A percentile compares a stretch with the other conserved stretches of the same genome.
Conservation (phyloP, 2,113 vertebrate species). For the Todiramphus saurophagus region DNA sequence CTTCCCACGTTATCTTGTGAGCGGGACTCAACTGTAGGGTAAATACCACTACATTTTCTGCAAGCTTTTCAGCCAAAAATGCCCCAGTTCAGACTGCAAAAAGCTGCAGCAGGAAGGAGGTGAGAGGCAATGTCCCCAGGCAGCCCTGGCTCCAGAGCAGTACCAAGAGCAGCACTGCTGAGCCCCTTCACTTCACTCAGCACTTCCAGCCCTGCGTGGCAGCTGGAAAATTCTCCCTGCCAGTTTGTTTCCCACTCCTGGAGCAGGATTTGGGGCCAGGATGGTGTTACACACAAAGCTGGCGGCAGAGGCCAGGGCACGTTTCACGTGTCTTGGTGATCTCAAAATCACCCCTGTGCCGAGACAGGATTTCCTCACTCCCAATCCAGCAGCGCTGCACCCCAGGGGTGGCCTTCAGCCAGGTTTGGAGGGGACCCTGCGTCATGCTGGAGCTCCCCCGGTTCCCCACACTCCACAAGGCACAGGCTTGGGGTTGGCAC, state of each 20-base stretch:
- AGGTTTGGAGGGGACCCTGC: not conserved
- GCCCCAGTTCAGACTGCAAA: not conserved
- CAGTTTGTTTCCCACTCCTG: fast-evolving
- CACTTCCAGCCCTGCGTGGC: not conserved
- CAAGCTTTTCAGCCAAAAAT: not conserved
- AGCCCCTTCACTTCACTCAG: not conserved
- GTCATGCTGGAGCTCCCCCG: fast-evolving
- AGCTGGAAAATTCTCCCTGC: not conserved
- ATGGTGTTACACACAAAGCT: fast-evolving
- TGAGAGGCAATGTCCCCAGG: not conserved
- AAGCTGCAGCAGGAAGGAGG: not conserved
- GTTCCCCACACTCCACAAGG: fast-evolving
- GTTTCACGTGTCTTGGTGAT: not conserved
- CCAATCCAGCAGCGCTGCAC: not conserved
- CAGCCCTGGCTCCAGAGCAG: not conserved
- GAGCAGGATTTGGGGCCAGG: not conserved
- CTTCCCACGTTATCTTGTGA: fast-evolving
- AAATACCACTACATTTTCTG: fast-evolving
- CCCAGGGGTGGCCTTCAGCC: not conserved
- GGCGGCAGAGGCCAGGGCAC: not conserved
- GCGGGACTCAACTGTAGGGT: not conserved
- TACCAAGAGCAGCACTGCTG: not conserved
- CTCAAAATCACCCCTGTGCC: fast-evolving
- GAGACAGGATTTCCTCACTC: not conserved
- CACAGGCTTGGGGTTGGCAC: fast-evolving